These are phyloP conservation scores for Oryzias dopingdopingensis DNA, from an alignment of 2,797 vertebrate species.

Conservation along the genomic window DNA sequence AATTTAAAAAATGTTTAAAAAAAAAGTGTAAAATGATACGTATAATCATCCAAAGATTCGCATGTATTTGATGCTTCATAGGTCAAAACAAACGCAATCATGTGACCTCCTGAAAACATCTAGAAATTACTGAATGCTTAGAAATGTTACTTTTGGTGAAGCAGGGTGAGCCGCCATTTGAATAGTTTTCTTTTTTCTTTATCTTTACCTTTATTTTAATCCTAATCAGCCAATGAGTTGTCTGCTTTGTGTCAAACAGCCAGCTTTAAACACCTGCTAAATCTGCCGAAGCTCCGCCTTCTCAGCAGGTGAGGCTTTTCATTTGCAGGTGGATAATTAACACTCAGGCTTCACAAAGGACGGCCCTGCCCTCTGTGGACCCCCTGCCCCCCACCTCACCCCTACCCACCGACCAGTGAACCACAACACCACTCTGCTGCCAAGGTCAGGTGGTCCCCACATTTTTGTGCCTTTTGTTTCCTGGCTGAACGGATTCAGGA, in stretches of 20 bases:
- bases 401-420: constrained; percentile 1
- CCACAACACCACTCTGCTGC: background rate
- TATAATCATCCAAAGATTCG: too few species aligned
- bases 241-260: background rate
- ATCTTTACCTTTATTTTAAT: background rate
- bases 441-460: constrained; percentile 18
- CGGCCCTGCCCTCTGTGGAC: constrained; percentile 10
- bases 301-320: constrained; percentile 58
- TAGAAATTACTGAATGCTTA: too few species aligned
- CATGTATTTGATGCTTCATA: too few species aligned
- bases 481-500: background rate
- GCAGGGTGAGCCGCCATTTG: too few species aligned
- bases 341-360: constrained; percentile 44
- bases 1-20: too few species aligned
- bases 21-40: too few species aligned
- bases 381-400: background rate
- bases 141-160: too few species aligned
- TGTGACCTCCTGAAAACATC: too few species aligned
- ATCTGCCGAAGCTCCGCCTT: constrained; percentile 3
- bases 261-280: constrained; percentile 9
- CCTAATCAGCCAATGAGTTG: background rate
- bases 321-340: constrained; percentile 62
- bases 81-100: too few species aligned
- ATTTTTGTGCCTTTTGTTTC: constrained; percentile 11
- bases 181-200: background rate